These are phyloP conservation scores for Standfussiana lucernea DNA, from an alignment of 2,888 invertebrate species.

Conservation along the genomic window DNA sequence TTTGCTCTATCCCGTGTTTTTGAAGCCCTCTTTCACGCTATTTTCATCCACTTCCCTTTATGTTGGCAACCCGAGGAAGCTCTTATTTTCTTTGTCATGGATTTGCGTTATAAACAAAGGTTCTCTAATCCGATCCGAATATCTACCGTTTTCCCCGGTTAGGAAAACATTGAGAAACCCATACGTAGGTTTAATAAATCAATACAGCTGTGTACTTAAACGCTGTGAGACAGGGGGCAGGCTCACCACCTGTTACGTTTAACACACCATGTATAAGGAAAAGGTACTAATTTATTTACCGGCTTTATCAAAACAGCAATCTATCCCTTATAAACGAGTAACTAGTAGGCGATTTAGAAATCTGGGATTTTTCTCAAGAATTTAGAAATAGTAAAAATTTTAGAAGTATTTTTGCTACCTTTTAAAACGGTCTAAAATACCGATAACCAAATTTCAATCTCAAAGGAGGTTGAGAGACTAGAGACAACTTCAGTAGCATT, in stretches of 20 bases:
- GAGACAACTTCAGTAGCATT: background rate
- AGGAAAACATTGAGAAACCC: constrained; percentile 20
- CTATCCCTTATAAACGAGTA: background rate
- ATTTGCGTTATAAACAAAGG: constrained; percentile 12
- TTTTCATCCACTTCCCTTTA: constrained; percentile 5
- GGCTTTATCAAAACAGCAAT: background rate
- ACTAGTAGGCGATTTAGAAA: background rate
- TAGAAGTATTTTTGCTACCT: background rate
- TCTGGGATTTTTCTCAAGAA: background rate
- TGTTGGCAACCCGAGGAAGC: background rate
- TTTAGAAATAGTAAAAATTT: background rate
- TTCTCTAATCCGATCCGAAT: constrained; percentile 6
- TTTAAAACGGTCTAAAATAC: background rate
- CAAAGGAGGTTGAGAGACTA: background rate
- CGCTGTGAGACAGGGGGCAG: constrained; percentile 3
- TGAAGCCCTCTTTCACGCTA: background rate
- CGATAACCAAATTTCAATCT: background rate
- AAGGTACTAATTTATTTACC: constrained; percentile 22
- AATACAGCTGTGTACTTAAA: constrained; percentile 27
- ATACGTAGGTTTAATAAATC: constrained; percentile 23
- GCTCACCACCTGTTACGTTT: constrained; percentile 51
- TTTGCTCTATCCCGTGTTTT: background rate
- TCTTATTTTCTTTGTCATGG: constrained; percentile 24
- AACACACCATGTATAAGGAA: background rate
- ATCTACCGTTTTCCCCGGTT: constrained; percentile 2